Conservation (phyloP, 2,888 invertebrate species). For the Disparrhopalites patrizii region DNA sequence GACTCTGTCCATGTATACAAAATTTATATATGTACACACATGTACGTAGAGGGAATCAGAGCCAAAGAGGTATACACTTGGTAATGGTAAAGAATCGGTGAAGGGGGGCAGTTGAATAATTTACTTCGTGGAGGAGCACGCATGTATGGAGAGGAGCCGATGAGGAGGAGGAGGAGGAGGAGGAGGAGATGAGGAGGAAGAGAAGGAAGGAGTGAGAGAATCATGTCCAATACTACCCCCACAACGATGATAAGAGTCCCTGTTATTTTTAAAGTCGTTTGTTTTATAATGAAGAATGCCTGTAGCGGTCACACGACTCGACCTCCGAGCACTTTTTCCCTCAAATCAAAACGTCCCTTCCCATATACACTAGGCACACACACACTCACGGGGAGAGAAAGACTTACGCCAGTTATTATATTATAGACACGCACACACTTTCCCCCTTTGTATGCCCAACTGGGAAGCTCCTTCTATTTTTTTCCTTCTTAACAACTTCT, state of each 20-base stretch:
- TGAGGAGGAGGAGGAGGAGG: too few relatives aligned
- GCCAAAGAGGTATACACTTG: neutral
- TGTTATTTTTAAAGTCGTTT: constrained; percentile 40
- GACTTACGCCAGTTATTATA: too few relatives aligned
- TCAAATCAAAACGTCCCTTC: constrained; percentile 31
- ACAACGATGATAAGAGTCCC: constrained; percentile 17
- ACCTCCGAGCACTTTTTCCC: constrained; percentile 29
- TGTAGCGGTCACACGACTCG: constrained; percentile 41
- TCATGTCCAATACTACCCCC: too few relatives aligned
- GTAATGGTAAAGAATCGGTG: neutral
- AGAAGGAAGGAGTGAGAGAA: neutral
- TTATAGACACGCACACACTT: too few relatives aligned
- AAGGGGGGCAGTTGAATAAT: constrained; percentile 17
- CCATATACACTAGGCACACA: constrained; percentile 20
- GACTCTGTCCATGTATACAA: constrained; percentile 4
- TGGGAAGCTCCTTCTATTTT: too few relatives aligned
- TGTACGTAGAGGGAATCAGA: neutral
- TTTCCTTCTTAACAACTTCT: too few relatives aligned
- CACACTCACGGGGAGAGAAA: too few relatives aligned
- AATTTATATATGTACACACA: neutral
- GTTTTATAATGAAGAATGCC: constrained; percentile 41
- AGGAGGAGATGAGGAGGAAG: neutral
- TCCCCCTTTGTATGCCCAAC: too few relatives aligned
- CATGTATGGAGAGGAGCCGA: neutral
- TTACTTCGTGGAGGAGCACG: neutral